Percentiles rank a stretch among this genome's conserved stretches.
Evolutionary conservation across 1,140 invertebrate genomes (phyloP).

Genomic region (Bombus turneri): DNA sequence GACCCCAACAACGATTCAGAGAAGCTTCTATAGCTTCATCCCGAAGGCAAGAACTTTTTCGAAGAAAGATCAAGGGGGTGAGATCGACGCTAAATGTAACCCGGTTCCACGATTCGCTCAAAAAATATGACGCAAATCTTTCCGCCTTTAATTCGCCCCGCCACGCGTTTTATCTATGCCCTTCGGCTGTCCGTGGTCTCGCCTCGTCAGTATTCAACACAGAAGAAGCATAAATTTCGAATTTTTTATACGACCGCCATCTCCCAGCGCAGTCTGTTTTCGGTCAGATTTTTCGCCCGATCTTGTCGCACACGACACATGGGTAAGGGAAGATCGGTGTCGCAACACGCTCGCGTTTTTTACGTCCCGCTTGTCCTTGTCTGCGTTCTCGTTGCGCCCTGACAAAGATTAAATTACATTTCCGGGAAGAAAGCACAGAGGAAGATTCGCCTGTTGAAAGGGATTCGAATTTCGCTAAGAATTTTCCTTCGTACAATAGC

Average conservation of each 20-base stretch:
- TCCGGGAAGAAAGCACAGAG: not conserved
- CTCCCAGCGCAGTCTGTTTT: not conserved
- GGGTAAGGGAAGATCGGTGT: slow-evolving; percentile 11
- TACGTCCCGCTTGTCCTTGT: not conserved
- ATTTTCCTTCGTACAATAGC: not conserved
- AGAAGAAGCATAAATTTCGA: slow-evolving; percentile 57
- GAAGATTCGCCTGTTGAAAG: not conserved
- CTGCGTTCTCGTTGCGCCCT: not conserved
- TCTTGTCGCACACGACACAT: not conserved
- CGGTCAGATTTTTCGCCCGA: slow-evolving; percentile 14
- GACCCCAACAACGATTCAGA: no score
- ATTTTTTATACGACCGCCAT: slow-evolving; percentile 41
- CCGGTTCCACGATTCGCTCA: not conserved
- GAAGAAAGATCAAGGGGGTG: not conserved
- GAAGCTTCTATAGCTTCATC: no score
- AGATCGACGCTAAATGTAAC: slow-evolving; percentile 30
- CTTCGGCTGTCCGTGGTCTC: slow-evolving; percentile 2
- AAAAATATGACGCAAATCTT: slow-evolving; percentile 45
- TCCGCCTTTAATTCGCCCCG: slow-evolving; percentile 26
- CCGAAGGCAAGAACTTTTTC: not conserved
- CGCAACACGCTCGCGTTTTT: slow-evolving; percentile 8
- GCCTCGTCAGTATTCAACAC: slow-evolving; percentile 54
- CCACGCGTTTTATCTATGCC: slow-evolving; percentile 21
- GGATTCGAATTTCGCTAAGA: not conserved
- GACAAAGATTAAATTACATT: slow-evolving; percentile 35